Evolutionary conservation across 2,797 vertebrate species (phyloP).

Genomic region (Chiloscyllium punctatum): DNA sequence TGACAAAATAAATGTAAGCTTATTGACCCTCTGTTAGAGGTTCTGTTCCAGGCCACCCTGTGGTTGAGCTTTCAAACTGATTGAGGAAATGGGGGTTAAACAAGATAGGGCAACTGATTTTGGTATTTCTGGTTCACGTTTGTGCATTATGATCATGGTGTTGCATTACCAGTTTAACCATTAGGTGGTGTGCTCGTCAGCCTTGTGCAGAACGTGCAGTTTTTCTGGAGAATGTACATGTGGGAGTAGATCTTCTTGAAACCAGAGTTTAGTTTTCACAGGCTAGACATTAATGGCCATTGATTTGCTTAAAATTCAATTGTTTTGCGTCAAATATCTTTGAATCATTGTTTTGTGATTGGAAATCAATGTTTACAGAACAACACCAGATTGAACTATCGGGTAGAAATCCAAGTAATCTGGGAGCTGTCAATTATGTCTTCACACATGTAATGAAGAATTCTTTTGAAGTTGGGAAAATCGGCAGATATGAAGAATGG

Average conservation of each 20-base stretch:
- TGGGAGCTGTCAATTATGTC: neutral
- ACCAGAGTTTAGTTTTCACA: neutral
- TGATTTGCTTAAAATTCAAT: neutral
- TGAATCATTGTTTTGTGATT: neutral
- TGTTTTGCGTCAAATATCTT: neutral
- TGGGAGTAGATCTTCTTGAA: neutral
- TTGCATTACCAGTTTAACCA: conserved; percentile 3
- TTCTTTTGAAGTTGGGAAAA: neutral
- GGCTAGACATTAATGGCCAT: neutral
- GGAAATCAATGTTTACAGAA: neutral
- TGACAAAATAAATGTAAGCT: neutral
- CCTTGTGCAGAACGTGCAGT: too few species aligned
- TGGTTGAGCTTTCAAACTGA: neutral
- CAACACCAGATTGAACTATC: neutral
- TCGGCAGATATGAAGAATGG: neutral
- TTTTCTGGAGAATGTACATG: neutral
- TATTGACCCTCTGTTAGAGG: neutral
- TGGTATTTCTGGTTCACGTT: neutral
- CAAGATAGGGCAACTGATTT: neutral
- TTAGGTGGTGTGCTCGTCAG: neutral
- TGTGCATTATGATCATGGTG: neutral
- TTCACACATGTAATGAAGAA: too few species aligned
- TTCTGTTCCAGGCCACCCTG: neutral
- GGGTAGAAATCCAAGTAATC: neutral
- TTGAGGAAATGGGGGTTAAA: neutral